phyloP scores from a whole-genome alignment of 2,797 vertebrate species.

The Acipenser transmontanus region DNA sequence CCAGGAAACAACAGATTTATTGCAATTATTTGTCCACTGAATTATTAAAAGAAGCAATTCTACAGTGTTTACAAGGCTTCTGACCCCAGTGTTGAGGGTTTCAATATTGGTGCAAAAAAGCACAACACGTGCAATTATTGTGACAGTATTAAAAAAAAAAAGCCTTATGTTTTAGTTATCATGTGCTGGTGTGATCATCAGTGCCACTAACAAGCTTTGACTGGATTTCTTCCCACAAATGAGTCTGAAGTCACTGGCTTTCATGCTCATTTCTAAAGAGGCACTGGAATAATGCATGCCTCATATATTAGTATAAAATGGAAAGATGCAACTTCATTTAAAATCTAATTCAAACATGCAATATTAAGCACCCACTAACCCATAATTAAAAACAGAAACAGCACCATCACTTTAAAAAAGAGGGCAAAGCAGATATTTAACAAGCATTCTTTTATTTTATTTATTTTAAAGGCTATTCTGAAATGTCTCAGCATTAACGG shows the following conservation, averaged over 20 bases:
- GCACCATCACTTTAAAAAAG: constrained; percentile 12
- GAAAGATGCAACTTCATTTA: constrained; percentile 20
- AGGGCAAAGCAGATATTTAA: constrained; percentile 31
- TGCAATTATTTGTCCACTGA: constrained; percentile 66
- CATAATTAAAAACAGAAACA: constrained; percentile 27
- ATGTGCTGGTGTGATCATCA: constrained; percentile 25
- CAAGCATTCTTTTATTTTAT: constrained; percentile 19
- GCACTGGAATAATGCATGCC: background rate
- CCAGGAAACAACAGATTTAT: constrained; percentile 53
- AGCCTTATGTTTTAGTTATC: constrained; percentile 35
- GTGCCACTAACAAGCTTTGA: constrained; percentile 27
- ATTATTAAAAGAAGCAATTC: constrained; percentile 76
- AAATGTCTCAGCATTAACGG: too few relatives aligned
- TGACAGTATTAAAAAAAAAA: constrained; percentile 32
- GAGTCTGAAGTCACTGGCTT: background rate
- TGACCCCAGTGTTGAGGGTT: constrained; percentile 50
- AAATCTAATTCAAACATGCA: constrained; percentile 20
- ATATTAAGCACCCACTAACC: constrained; percentile 21
- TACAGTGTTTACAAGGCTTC: constrained; percentile 53
- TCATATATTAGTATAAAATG: constrained; percentile 10
- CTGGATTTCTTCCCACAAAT: background rate
- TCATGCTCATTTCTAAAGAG: background rate
- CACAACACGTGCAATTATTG: constrained; percentile 32
- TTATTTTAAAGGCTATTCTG: constrained; percentile 20
- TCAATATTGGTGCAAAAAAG: constrained; percentile 21